These are phyloP conservation scores for Sebastes steindachneri DNA, from an alignment of 2,797 vertebrate genomes.

Conservation along the genomic window DNA sequence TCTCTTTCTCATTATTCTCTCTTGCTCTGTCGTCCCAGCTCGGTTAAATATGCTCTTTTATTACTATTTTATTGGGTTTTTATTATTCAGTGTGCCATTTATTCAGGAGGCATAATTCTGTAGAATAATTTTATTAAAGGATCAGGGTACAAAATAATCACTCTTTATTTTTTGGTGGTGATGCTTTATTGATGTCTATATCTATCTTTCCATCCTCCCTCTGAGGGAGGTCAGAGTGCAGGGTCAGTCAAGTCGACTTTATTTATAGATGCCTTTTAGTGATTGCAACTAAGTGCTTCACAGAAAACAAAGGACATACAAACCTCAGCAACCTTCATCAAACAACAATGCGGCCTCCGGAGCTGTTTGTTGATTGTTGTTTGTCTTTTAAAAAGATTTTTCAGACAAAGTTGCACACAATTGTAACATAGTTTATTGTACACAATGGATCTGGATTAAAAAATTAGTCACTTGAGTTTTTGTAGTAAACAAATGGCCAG, in stretches of 20 bases:
- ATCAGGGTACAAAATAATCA: not conserved
- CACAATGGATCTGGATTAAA: too few relatives aligned
- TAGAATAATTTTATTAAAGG: conserved; percentile 17
- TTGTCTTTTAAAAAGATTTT: not conserved
- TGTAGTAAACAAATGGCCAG: not conserved
- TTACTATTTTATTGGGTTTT: conserved; percentile 44
- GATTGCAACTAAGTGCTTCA: conserved; percentile 39
- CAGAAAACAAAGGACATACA: not conserved
- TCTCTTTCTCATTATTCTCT: conserved; percentile 1
- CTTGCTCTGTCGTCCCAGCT: not conserved
- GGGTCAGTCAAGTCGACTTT: conserved; percentile 36
- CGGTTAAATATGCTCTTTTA: conserved; percentile 46
- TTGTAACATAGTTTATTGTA: not conserved
- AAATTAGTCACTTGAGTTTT: too few relatives aligned
- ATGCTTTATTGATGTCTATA: conserved; percentile 43
- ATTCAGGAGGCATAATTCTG: conserved; percentile 8
- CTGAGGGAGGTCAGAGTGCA: conserved; percentile 26
- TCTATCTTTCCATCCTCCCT: conserved; percentile 52
- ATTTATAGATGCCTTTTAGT: conserved; percentile 60
- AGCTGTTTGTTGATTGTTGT: not conserved
- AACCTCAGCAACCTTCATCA: not conserved
- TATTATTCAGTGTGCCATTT: conserved; percentile 32
- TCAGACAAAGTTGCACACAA: not conserved
- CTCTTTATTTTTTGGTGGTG: not conserved
- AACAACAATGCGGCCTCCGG: not conserved